Percentiles rank a stretch among this genome's conserved stretches.
Conservation (phyloP, 2,797 vertebrate genomes). For the Aphelocoma californica region DNA sequence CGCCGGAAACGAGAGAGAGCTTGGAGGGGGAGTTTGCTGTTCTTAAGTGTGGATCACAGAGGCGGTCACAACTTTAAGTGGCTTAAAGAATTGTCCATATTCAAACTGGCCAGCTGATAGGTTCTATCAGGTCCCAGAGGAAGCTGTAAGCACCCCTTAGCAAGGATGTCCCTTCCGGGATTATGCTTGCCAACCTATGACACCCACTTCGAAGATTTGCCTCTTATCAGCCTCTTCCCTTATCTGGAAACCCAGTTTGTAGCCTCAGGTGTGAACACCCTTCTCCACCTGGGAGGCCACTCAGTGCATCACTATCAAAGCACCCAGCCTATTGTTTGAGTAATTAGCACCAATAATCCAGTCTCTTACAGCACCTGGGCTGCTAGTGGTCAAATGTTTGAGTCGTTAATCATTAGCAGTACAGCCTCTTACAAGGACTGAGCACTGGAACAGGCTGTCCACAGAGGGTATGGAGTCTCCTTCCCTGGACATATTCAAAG, state of each 20-base stretch:
- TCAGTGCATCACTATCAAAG: not conserved
- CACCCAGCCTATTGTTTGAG: not conserved
- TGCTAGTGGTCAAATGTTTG: not conserved
- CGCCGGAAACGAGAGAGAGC: no score
- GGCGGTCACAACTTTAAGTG: no score
- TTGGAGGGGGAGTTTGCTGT: no score
- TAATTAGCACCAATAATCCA: not conserved
- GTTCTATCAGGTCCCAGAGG: no score
- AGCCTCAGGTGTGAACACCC: not conserved
- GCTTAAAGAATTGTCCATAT: no score
- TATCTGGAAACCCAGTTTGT: not conserved
- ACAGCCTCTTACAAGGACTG: not conserved
- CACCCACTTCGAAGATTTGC: not conserved
- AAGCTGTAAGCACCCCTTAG: no score
- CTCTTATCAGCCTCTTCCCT: not conserved
- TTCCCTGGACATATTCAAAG: not conserved
- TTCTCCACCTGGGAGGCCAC: not conserved
- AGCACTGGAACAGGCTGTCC: not conserved
- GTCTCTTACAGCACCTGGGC: not conserved
- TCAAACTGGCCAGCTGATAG: no score
- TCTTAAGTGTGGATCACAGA: no score
- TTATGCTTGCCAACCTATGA: no score
- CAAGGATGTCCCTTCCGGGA: no score
- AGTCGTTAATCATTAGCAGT: not conserved
- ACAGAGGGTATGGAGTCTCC: not conserved